Evolutionary conservation across 2,797 vertebrate genomes (phyloP), one percentile per base, ranked within the genome.

Genomic region (Chaetophractus vellerosus): DNA sequence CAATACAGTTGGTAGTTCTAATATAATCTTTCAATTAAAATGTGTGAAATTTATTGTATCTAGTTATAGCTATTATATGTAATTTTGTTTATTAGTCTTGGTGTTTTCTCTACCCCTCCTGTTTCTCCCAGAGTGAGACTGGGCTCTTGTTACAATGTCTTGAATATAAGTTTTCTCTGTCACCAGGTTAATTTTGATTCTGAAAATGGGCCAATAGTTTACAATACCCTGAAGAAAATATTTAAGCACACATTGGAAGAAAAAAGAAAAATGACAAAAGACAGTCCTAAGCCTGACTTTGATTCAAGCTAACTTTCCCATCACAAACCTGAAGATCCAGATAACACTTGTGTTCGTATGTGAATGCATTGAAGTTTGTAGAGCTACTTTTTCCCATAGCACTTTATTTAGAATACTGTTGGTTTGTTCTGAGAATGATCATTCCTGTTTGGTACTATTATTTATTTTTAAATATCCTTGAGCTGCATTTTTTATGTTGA

Each of bases 201-300:
- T 68, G 98, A 99, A 97, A 98, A 98, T 28, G 99, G 98, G 59
- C 96, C 98, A 4, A 63, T 97, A 78, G 97, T 99, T 97, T 99
- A 99, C 97, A 95, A 92, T 18, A 98, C 98, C 61, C 98, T 99
- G 89, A 99, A 98, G 98, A 98, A 98, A 97, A 98, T 99, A 97
- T 98, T 99, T 98, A 98, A 98, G 88, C 98, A 98, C 88, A 97
- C 98, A 87, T 98, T 99, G 84, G 98, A 98, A 93, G 98, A 99
- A 97, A 98, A 99, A 98, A 98, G 97, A 90, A 98, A 98, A 95
- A 98, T 97, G 97, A 98, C 98, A 52, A 96, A 93, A 88, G 98
- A 98, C 66, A 96, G 97, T 96, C 94, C 83, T 15, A 98, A 98
- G 88, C 97, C 97, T 92, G 76, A 93, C 57, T 97, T 97, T 93